Base-by-base conservation (phyloP, 2,888 invertebrate species). In the Tachina fera region DNA sequence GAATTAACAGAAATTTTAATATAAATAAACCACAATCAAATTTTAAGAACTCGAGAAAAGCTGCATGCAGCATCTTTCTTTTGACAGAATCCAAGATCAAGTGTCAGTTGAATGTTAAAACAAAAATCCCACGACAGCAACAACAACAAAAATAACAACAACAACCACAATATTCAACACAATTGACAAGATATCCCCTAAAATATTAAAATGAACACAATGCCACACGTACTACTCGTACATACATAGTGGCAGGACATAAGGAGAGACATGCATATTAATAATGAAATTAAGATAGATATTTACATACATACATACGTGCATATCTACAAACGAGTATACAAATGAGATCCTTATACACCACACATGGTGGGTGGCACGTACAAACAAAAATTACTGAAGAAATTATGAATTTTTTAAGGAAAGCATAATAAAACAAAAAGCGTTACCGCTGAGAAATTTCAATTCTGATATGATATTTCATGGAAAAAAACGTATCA, bases 71-170 rank as follows among this genome's bases (percentile, higher is more conserved):
- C 90, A 90, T 91, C 91, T 31, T 90, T 91, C 90, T 91, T 91
- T 91, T 91, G 91, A 91, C 91, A 91, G 89, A 90, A 90, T 90
- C 90, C 89, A 90, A 91, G 91, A 91, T 91, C 91, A 91, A 90
- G 90, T 91, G 91, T 90, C 91, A 91, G 86, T 63, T 86, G 51
- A 63, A 65, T 82, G 70, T 78, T 77, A n/a, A 80, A 84, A 65
- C 13, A 60, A 63, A 77, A 77, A 68, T 58, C 89, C 31, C 43
- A 60, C 19, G 49, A 53, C 19, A 89, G 88, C 88, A 53, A 65
- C n/a, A n/a, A n/a, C n/a, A n/a, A n/a, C n/a, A n/a, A n/a, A n/a
- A n/a, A n/a, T n/a, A n/a, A n/a, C n/a, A n/a, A n/a, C 13, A 49
- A 41, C 13, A 45, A 43, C 9, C 67, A 88, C 87, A 39, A 61